phyloP scores from a whole-genome alignment of 2,888 invertebrate species.

The Folsomia candida region DNA sequence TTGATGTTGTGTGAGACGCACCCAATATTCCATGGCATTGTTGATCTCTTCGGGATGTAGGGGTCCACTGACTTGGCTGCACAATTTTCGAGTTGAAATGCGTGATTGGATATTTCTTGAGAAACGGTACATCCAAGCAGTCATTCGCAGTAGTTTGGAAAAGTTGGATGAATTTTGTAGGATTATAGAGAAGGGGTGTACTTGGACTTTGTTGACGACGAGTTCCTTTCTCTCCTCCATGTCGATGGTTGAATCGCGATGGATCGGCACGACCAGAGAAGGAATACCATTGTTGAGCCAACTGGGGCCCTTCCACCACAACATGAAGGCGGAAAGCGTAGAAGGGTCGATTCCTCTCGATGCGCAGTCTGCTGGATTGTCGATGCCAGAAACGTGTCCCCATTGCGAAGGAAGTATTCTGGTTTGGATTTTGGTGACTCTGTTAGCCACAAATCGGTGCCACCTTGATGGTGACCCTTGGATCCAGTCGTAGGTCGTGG shows the following conservation, averaged over 20 bases:
- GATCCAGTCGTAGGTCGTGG: slow-evolving; percentile 43
- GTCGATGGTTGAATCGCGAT: no score
- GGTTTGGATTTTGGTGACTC: slow-evolving; percentile 43
- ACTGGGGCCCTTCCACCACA: slow-evolving; percentile 51
- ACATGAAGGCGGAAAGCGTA: slow-evolving; percentile 15
- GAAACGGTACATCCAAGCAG: no score
- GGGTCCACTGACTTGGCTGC: neutral
- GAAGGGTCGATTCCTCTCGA: slow-evolving; percentile 41
- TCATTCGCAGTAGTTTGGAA: no score
- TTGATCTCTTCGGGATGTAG: neutral
- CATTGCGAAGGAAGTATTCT: slow-evolving; percentile 27
- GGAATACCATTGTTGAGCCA: no score
- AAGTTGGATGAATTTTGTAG: no score
- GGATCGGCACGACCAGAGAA: no score
- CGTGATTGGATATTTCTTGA: no score
- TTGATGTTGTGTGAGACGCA: neutral
- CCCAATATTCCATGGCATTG: neutral
- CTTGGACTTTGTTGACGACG: no score
- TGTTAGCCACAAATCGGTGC: slow-evolving; percentile 46
- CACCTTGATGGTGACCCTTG: slow-evolving; percentile 17
- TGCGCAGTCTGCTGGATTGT: slow-evolving; percentile 51
- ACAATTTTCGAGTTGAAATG: neutral
- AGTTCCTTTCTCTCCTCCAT: no score
- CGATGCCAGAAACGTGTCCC: slow-evolving; percentile 44
- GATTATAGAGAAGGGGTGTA: no score